Evolutionary conservation across 1,140 invertebrate genomes (phyloP).

Genomic region (Trichonephila clavata): DNA sequence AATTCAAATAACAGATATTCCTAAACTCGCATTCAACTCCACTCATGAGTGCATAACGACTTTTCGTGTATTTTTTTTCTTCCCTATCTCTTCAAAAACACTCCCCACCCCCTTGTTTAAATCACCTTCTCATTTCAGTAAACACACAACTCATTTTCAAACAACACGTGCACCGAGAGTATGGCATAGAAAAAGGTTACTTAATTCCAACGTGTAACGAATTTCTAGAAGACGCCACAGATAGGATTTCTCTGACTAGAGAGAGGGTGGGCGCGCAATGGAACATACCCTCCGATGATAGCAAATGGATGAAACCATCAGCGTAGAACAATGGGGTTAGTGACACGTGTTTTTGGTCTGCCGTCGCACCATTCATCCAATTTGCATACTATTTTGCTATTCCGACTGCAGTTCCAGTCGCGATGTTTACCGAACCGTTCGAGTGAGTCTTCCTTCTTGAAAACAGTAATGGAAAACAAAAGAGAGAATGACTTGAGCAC

Average conservation of each 20-base stretch:
- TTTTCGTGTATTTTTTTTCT: background rate
- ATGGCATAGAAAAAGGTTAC: constrained; percentile 1
- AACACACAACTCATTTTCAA: background rate
- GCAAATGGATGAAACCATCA: constrained; percentile 1
- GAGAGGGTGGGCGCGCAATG: background rate
- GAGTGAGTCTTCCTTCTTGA: background rate
- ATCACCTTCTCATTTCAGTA: background rate
- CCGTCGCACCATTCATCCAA: background rate
- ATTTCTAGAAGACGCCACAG: background rate
- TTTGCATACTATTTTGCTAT: constrained; percentile 58
- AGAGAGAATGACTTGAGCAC: background rate
- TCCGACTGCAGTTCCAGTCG: constrained; percentile 16
- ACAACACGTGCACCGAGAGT: background rate
- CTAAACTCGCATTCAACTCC: background rate
- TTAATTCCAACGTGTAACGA: constrained; percentile 23
- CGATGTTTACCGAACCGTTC: constrained; percentile 20
- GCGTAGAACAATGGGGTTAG: constrained; percentile 59
- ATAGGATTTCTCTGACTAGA: background rate
- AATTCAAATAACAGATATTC: too few relatives aligned
- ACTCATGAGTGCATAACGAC: background rate
- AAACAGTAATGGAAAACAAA: background rate
- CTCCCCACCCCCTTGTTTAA: background rate
- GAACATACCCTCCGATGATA: constrained; percentile 22
- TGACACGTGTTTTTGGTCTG: constrained; percentile 52
- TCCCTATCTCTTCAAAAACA: background rate